Percentiles rank a stretch among this genome's conserved stretches.
These are phyloP conservation scores for Eurystomus gularis DNA, from an alignment of 2,113 vertebrate genomes.

Conservation along the genomic window DNA sequence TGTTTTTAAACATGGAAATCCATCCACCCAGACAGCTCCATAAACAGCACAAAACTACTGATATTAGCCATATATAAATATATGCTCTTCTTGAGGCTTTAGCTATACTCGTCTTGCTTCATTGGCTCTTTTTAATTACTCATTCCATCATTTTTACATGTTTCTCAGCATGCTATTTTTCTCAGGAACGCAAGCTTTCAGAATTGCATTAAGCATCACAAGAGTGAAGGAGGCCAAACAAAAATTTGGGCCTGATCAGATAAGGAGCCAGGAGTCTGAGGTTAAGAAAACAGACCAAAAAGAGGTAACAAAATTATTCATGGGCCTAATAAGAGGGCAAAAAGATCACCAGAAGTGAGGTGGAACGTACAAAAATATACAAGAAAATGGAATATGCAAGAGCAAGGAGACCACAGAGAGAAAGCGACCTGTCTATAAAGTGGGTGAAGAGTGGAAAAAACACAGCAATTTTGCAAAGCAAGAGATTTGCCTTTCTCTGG, in stretches of 20 bases:
- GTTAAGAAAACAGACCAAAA: background rate
- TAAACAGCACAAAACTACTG: background rate
- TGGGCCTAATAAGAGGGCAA: background rate
- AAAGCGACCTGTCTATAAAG: background rate
- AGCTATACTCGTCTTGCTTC: background rate
- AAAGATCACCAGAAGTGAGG: background rate
- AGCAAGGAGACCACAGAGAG: background rate
- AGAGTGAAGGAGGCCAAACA: background rate
- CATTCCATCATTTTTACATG: background rate
- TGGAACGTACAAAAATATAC: background rate
- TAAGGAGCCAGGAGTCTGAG: background rate
- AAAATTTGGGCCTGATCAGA: background rate
- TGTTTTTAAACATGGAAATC: background rate
- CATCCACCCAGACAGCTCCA: background rate
- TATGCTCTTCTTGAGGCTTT: background rate
- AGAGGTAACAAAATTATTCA: background rate
- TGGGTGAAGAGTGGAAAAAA: fast-evolving
- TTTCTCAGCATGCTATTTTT: background rate
- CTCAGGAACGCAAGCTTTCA: background rate
- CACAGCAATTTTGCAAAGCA: background rate
- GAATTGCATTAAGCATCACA: background rate
- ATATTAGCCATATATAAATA: background rate
- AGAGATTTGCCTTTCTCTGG: background rate
- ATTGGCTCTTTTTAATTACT: background rate
- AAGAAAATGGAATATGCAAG: background rate